Percentiles rank a stretch among this genome's conserved stretches.
phyloP scores from a whole-genome alignment of 2,797 vertebrate genomes.

The Acomys russatus region DNA sequence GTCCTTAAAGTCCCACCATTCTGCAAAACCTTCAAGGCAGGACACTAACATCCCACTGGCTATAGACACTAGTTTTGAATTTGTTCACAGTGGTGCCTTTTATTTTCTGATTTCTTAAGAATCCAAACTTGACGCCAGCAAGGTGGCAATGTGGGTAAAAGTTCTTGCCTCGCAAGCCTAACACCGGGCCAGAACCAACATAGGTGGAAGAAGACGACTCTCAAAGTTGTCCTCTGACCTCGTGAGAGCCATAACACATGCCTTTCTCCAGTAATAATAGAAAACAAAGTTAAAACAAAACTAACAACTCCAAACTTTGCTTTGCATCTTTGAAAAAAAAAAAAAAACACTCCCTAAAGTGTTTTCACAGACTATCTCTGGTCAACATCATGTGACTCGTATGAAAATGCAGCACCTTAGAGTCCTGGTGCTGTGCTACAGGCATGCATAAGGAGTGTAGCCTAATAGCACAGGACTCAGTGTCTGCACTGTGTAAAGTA shows the following conservation, averaged over 20 bases:
- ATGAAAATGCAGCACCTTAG: background rate
- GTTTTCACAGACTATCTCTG: background rate
- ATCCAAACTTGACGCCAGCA: background rate
- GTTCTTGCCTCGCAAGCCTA: background rate
- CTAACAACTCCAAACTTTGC: background rate
- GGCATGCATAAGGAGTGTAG: background rate
- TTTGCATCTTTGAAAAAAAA: slow-evolving; percentile 14
- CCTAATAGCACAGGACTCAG: background rate
- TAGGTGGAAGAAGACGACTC: background rate
- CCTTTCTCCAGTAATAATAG: too few relatives aligned
- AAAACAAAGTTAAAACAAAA: background rate
- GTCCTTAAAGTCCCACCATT: background rate
- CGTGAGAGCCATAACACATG: too few relatives aligned
- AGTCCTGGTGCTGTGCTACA: background rate
- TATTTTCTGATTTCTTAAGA: background rate
- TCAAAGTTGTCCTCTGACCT: background rate
- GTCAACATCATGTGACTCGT: background rate
- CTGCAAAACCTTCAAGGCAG: background rate
- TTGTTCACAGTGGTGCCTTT: background rate
- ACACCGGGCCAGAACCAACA: background rate
- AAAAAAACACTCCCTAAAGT: background rate
- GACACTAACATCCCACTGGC: background rate
- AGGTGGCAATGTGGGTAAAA: background rate
- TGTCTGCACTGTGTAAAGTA: background rate
- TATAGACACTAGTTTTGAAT: background rate